phyloP scores from a whole-genome alignment of 2,888 invertebrate species.

The Acanthosepion lycidas region DNA sequence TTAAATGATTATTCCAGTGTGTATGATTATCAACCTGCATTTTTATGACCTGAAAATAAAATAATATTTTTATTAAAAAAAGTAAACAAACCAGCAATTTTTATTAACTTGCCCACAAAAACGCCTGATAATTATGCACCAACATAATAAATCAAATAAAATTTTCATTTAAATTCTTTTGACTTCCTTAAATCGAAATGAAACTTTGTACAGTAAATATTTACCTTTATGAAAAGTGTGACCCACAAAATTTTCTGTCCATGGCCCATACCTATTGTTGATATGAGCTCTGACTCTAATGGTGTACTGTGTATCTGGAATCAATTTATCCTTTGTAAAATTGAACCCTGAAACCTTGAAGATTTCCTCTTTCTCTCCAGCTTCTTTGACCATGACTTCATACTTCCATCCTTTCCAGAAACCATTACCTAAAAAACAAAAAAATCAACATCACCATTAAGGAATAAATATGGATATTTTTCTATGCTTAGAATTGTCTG shows the following conservation, averaged over 20 bases:
- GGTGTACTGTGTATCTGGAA: conserved; percentile 84
- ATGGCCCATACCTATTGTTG: conserved; percentile 84
- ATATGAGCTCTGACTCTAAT: conserved; percentile 88
- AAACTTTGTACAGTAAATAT: neutral
- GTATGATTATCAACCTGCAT: too few species aligned
- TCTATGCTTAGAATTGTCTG: neutral
- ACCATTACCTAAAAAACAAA: conserved; percentile 76
- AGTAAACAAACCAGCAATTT: too few species aligned
- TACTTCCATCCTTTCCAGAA: conserved; percentile 86
- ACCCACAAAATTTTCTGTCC: conserved; percentile 83
- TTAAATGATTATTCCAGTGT: too few species aligned
- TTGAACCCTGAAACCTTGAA: conserved; percentile 71
- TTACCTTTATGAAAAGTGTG: conserved; percentile 77
- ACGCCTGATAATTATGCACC: too few species aligned
- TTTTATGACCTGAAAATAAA: too few species aligned
- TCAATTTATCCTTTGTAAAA: conserved; percentile 71
- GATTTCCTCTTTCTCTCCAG: conserved; percentile 50
- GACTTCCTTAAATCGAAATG: too few species aligned
- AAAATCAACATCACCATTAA: neutral
- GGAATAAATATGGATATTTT: neutral
- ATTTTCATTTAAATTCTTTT: too few species aligned
- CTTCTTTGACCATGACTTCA: conserved; percentile 79
- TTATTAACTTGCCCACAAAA: too few species aligned
- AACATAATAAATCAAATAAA: too few species aligned
- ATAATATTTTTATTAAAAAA: too few species aligned